Conservation (phyloP, 2,888 invertebrate species). For the Dioctria linearis region DNA sequence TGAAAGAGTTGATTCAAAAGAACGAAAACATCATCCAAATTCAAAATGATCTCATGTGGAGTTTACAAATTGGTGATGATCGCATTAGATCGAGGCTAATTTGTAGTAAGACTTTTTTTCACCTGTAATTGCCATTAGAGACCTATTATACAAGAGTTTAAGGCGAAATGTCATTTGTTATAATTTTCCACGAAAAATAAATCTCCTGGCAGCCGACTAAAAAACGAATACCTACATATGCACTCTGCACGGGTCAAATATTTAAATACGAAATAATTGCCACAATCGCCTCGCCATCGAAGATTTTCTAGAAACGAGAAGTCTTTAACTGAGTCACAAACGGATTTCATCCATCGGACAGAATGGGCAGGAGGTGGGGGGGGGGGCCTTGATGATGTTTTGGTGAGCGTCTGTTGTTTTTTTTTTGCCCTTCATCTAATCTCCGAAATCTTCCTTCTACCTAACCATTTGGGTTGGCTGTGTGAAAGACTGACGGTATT, state of each 20-base stretch:
- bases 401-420: constrained; percentile 1
- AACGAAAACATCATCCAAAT: constrained; percentile 23
- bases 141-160: not conserved
- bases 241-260: constrained; percentile 57
- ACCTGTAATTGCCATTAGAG: constrained; percentile 23
- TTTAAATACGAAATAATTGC: constrained; percentile 53
- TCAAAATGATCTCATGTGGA: constrained; percentile 31
- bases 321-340: constrained; percentile 26
- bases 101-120: constrained; percentile 24
- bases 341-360: not conserved
- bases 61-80: constrained; percentile 29
- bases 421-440: not conserved
- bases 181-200: constrained; percentile 38
- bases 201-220: constrained; percentile 3
- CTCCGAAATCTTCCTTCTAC: not conserved
- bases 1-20: too few species aligned
- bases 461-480: not conserved
- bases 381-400: constrained; percentile 14
- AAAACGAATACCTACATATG: constrained; percentile 12
- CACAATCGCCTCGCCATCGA: not conserved
- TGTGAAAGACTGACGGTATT: constrained; percentile 14
- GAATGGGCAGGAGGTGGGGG: too few species aligned
- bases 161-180: constrained; percentile 42
- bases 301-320: constrained; percentile 22
- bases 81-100: constrained; percentile 48